phyloP scores from a whole-genome alignment of 2,113 vertebrate genomes.

The Hydrolagus affinis region DNA sequence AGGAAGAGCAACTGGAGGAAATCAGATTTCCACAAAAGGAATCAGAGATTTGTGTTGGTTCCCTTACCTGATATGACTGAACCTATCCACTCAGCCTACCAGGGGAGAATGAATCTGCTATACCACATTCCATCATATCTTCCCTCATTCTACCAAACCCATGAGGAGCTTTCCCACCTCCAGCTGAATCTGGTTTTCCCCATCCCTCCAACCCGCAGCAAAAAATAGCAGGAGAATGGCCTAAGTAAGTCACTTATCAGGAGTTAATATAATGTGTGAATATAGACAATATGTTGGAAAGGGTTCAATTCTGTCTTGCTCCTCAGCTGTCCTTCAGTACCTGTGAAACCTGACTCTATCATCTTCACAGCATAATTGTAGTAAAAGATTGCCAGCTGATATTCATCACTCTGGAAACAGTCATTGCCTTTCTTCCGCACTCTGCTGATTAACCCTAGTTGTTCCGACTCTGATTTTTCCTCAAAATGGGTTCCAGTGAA shows the following conservation, averaged over 20 bases:
- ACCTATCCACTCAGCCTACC: neutral
- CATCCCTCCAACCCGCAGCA: neutral
- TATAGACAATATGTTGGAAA: neutral
- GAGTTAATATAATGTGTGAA: neutral
- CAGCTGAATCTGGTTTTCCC: neutral
- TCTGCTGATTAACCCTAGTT: neutral
- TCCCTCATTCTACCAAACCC: too few relatives aligned
- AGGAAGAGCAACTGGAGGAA: neutral
- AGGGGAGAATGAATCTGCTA: too few relatives aligned
- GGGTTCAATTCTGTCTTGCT: neutral
- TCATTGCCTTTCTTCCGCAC: constrained; percentile 2
- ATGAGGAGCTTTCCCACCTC: neutral
- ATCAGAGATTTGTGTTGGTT: neutral
- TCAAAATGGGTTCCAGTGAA: neutral
- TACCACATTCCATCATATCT: too few relatives aligned
- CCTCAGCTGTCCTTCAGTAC: neutral
- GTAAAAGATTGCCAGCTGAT: constrained; percentile 5
- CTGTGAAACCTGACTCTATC: constrained; percentile 1
- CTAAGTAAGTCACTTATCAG: neutral
- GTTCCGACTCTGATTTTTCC: neutral
- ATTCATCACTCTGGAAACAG: constrained; percentile 4
- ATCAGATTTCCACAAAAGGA: neutral
- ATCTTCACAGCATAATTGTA: neutral
- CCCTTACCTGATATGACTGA: neutral
- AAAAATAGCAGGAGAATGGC: neutral